Percentiles rank a stretch among this genome's conserved stretches.
These are phyloP conservation scores for Montipora sp. DNA, from an alignment of 64 coral and sea anemone species.

Conservation along the genomic window DNA sequence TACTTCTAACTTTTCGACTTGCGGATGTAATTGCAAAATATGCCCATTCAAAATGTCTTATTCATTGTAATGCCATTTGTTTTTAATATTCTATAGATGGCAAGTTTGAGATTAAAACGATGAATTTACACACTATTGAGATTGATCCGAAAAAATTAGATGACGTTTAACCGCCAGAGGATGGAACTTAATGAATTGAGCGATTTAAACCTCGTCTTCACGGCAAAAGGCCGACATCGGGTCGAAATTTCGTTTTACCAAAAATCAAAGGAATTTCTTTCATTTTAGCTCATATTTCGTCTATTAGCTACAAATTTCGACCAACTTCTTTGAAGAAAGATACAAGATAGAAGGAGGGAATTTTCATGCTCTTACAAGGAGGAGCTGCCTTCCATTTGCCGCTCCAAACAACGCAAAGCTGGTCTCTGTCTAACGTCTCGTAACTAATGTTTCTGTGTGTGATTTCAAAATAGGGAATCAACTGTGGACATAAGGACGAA, in stretches of 20 bases:
- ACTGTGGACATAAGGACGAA: slow-evolving; percentile 84
- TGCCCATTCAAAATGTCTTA: not conserved
- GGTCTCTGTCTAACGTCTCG: not conserved
- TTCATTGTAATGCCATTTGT: not conserved
- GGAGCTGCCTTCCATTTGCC: no score
- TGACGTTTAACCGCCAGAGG: not conserved
- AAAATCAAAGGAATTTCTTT: no score
- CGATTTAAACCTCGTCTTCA: no score
- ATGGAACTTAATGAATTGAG: no score
- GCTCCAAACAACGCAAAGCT: no score
- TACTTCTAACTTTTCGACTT: not conserved
- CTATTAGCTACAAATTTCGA: no score
- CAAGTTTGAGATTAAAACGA: not conserved
- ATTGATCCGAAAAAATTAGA: not conserved
- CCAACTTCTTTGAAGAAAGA: no score
- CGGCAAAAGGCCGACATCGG: no score
- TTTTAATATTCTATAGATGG: not conserved
- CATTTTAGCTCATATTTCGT: no score
- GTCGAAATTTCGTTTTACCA: no score
- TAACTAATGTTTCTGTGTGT: slow-evolving; percentile 17
- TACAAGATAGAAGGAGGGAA: no score
- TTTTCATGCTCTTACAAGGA: no score
- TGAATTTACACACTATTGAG: not conserved
- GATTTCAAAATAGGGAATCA: slow-evolving; percentile 68
- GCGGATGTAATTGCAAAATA: not conserved